Conservation (phyloP, 2,888 invertebrate genomes). For the Melinopterus prodromus region DNA sequence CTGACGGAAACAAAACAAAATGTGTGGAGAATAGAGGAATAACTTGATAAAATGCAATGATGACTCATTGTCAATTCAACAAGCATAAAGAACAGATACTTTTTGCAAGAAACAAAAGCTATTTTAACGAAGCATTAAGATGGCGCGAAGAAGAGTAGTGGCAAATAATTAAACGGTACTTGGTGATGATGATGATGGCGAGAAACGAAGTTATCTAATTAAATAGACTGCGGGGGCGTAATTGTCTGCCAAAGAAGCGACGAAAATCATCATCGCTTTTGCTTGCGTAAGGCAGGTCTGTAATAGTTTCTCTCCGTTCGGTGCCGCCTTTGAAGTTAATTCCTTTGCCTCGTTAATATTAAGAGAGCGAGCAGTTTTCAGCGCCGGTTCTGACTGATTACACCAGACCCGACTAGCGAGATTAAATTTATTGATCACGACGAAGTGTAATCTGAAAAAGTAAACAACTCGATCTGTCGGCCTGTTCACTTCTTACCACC, state of each 20-base stretch:
- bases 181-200: not conserved
- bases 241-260: not conserved
- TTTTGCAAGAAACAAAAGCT: not conserved
- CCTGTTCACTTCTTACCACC: not conserved
- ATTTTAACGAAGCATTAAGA: not conserved
- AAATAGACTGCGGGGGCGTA: not conserved
- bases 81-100: not conserved
- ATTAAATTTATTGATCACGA: not conserved
- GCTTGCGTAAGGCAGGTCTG: not conserved
- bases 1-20: too few species aligned
- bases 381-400: not conserved
- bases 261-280: not conserved
- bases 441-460: not conserved
- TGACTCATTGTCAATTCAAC: not conserved
- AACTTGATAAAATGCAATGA: too few species aligned
- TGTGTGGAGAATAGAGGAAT: too few species aligned
- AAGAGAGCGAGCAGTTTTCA: not conserved
- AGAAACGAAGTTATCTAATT: slow-evolving; percentile 4
- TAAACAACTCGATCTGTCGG: not conserved
- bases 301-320: not conserved
- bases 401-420: not conserved
- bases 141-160: not conserved
- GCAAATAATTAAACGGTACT: slow-evolving; percentile 4
- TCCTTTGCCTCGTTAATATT: slow-evolving; percentile 4
- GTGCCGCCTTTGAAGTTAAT: not conserved